Base-by-base conservation (phyloP, 2,113 vertebrate genomes). In the Alectura lathami region DNA sequence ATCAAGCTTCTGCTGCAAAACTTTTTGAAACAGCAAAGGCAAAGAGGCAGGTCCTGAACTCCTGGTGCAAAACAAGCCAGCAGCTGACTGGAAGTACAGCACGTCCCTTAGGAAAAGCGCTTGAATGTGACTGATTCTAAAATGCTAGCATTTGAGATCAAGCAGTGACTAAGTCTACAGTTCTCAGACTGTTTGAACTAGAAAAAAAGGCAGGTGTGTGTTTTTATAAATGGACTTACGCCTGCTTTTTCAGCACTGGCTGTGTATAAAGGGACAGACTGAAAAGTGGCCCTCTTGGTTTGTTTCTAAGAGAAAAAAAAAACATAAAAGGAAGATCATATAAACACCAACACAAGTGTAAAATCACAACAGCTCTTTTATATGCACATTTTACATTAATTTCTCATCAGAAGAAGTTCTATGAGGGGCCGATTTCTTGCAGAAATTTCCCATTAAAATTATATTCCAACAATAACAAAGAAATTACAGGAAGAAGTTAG, bases 391-490 rank as follows among this genome's bases (percentile, higher is more conserved):
- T 59, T 24, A 66, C 77, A 77, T 59, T 70, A 36, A 57, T 80
- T 91, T 90, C 59, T 86, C 64, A 88, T 42, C 30, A 67, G 72
- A 67, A 32, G 38, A 92, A 81, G 42, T 78, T 93, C 86, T 81
- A 88, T 88, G 76, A 90, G 29, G 43, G 67, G 69, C 8, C 1
- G 8, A 78, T 53, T 95, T 90, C 66, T 83, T 90, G 17, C 14
- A 88, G 40, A 94, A 94, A 78, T 73, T 70, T 83, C 50, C 59
- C 24, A 54, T 51, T 88, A 77, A 23, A 75, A 92, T n/a, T 40
- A 63, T 51, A 54, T 81, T 69, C 67, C n/a, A 60, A 63, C 60
- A 93, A 75, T 47, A 85, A 95, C 63, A 89, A 91, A 86, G 80
- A 78, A 64, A 67, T 40, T 56, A 90, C 64, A 93, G 75, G 69